A percentile compares a stretch with the other conserved stretches of the same genome.
phyloP scores from a whole-genome alignment of 2,888 invertebrate species.

The Drosophila mimica region DNA sequence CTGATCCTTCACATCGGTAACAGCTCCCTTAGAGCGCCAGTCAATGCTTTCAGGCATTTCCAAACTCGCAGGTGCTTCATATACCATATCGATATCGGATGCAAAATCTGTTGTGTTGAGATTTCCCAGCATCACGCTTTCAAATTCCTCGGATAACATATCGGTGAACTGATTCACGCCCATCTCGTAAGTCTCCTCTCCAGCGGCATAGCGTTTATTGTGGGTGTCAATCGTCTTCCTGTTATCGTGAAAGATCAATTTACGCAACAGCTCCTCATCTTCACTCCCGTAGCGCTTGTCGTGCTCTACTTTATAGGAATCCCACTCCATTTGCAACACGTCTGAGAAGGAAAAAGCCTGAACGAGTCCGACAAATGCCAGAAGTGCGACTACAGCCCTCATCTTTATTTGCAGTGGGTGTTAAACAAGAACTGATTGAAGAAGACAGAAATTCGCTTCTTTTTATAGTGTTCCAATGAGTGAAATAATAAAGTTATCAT shows the following conservation, averaged over 20 bases:
- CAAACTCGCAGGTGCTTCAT: constrained; percentile 86
- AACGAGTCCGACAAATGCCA: constrained; percentile 15
- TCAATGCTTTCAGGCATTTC: constrained; percentile 90
- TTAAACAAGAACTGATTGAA: constrained; percentile 6
- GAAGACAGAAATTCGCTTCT: neutral
- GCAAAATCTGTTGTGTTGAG: constrained; percentile 38
- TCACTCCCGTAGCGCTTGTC: constrained; percentile 88
- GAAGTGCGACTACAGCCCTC: constrained; percentile 7
- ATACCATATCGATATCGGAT: constrained; percentile 35
- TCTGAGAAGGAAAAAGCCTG: constrained; percentile 7
- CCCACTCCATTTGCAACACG: constrained; percentile 33
- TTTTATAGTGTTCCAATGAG: constrained; percentile 17
- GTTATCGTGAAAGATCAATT: constrained; percentile 95
- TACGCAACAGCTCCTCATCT: constrained; percentile 91
- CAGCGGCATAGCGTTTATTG: constrained; percentile 90
- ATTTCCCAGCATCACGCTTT: constrained; percentile 80
- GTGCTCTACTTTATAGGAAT: constrained; percentile 86
- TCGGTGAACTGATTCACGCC: constrained; percentile 93
- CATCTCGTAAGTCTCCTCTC: constrained; percentile 88
- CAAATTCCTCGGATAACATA: constrained; percentile 90
- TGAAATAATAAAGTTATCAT: neutral
- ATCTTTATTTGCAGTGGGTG: constrained; percentile 1
- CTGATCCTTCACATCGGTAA: constrained; percentile 95
- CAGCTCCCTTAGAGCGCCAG: constrained; percentile 93
- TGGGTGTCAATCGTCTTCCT: constrained; percentile 92